Conservation (phyloP, 2,888 invertebrate genomes). For the Cataglyphis cursor region DNA sequence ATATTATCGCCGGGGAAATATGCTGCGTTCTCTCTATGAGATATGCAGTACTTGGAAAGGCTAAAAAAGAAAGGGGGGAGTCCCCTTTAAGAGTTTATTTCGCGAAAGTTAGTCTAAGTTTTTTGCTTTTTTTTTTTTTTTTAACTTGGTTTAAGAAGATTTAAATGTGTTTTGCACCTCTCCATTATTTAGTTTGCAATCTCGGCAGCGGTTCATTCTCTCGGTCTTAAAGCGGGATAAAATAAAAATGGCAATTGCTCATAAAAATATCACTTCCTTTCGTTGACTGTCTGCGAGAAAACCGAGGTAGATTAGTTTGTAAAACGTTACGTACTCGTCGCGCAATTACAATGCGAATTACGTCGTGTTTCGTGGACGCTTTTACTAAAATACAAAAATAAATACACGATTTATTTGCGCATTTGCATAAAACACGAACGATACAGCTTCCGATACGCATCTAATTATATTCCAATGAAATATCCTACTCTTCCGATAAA, state of each 20-base stretch:
- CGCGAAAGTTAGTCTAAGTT: conserved; percentile 20
- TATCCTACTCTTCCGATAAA: conserved; percentile 30
- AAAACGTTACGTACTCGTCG: neutral
- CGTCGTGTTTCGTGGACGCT: conserved; percentile 6
- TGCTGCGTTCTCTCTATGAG: conserved; percentile 18
- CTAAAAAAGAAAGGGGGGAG: neutral
- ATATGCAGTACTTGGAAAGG: conserved; percentile 4
- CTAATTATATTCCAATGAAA: conserved; percentile 53
- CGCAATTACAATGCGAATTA: conserved; percentile 32
- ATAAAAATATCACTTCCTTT: conserved; percentile 28
- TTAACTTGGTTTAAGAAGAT: conserved; percentile 62
- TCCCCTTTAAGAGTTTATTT: conserved; percentile 43
- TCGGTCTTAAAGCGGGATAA: neutral
- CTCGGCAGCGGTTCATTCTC: conserved; percentile 6
- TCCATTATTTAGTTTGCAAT: conserved; percentile 47
- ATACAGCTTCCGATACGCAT: conserved; percentile 28
- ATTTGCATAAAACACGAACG: conserved; percentile 50
- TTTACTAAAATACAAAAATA: conserved; percentile 33
- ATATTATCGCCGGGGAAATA: conserved; percentile 57
- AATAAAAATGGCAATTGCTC: conserved; percentile 33
- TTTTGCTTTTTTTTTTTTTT: neutral
- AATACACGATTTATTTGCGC: conserved; percentile 39
- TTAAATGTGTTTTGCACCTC: conserved; percentile 52
- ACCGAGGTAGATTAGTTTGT: neutral
- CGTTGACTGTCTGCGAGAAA: conserved; percentile 24